Evolutionary conservation across 2,888 invertebrate species (phyloP).

Genomic region (Flabesymbios commensalis): DNA sequence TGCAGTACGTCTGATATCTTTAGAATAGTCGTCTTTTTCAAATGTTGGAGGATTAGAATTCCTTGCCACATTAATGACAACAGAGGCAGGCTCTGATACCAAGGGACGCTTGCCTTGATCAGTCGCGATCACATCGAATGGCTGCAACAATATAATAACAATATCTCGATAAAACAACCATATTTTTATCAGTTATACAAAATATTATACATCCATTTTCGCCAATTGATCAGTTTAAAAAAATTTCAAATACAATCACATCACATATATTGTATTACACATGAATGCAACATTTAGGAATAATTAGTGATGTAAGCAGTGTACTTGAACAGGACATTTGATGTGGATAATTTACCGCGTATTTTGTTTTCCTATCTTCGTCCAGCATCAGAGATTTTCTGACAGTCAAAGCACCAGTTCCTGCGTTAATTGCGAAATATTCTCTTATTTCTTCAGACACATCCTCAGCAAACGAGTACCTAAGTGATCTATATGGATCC

Average conservation of each 20-base stretch:
- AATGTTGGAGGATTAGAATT: conserved; percentile 42
- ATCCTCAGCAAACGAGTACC: conserved; percentile 25
- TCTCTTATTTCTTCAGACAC: conserved; percentile 16
- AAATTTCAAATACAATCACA: no score
- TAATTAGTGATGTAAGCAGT: no score
- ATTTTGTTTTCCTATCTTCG: conserved; percentile 6
- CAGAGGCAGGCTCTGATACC: conserved; percentile 35
- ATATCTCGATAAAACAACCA: no score
- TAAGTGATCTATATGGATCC: conserved; percentile 39
- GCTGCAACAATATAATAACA: no score
- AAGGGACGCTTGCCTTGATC: conserved; percentile 39
- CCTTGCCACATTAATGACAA: conserved; percentile 43
- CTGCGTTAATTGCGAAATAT: conserved; percentile 26
- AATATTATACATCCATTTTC: no score
- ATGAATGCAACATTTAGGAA: no score
- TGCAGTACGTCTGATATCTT: conserved; percentile 20
- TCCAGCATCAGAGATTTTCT: conserved; percentile 31
- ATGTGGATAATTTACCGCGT: conserved; percentile 33
- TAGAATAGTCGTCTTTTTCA: conserved; percentile 12
- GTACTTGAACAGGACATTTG: no score
- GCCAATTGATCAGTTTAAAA: no score
- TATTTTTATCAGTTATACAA: no score
- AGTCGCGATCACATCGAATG: conserved; percentile 34
- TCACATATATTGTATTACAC: no score
- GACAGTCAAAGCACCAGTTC: conserved; percentile 23